A percentile compares a stretch with the other conserved stretches of the same genome.
Evolutionary conservation across 2,888 invertebrate species (phyloP).

Genomic region (Meteorus colon): DNA sequence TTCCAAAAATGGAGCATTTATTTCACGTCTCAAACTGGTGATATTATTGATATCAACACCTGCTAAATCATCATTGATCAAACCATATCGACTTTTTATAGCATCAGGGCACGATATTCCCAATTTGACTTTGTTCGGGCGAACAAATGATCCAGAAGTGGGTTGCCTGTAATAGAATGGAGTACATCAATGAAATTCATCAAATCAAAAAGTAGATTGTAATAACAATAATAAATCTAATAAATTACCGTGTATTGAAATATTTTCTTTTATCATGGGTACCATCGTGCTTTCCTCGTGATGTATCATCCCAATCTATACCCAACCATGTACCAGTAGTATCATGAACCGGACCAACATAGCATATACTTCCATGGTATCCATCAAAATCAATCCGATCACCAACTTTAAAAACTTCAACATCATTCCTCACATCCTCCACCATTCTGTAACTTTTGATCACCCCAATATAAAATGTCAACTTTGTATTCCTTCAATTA

Average conservation of each 20-base stretch:
- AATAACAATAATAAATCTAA: slow-evolving; percentile 21
- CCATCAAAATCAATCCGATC: slow-evolving; percentile 74
- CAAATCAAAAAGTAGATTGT: slow-evolving; percentile 17
- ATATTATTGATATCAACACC: slow-evolving; percentile 76
- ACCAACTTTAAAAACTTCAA: slow-evolving; percentile 65
- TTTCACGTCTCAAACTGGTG: slow-evolving; percentile 80
- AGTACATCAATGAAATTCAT: slow-evolving; percentile 15
- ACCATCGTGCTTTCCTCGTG: slow-evolving; percentile 95
- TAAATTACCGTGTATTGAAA: slow-evolving; percentile 81
- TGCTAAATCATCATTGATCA: slow-evolving; percentile 77
- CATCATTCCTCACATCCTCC: background rate
- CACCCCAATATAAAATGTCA: background rate
- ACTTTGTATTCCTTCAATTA: background rate
- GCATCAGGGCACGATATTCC: slow-evolving; percentile 85
- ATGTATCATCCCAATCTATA: slow-evolving; percentile 95
- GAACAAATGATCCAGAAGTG: slow-evolving; percentile 92
- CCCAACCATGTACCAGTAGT: slow-evolving; percentile 84
- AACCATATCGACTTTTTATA: slow-evolving; percentile 81
- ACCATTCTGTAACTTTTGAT: slow-evolving; percentile 12
- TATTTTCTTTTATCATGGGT: slow-evolving; percentile 86
- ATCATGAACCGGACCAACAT: slow-evolving; percentile 75
- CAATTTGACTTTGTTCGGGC: slow-evolving; percentile 85
- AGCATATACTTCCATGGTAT: slow-evolving; percentile 74
- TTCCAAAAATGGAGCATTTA: slow-evolving; percentile 88
- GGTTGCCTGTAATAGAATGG: slow-evolving; percentile 75